These are phyloP conservation scores for Leptopilina syphax DNA, from an alignment of 2,888 invertebrate genomes.

Conservation along the genomic window DNA sequence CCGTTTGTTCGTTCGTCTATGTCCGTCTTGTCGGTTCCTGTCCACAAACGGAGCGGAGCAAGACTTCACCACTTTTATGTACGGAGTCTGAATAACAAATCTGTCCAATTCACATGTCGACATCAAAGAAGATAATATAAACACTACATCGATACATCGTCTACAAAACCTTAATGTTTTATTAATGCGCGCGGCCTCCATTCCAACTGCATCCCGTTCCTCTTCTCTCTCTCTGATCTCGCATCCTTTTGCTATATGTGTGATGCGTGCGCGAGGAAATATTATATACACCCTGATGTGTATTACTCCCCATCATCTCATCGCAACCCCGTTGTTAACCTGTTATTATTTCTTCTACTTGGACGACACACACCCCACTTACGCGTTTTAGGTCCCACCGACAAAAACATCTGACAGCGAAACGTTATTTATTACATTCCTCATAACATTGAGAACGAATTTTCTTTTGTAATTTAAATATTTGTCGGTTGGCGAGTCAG, in stretches of 20 bases:
- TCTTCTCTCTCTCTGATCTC: not conserved
- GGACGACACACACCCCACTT: slow-evolving; percentile 23
- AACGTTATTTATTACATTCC: slow-evolving; percentile 7
- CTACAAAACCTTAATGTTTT: slow-evolving; percentile 77
- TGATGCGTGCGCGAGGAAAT: slow-evolving; percentile 1
- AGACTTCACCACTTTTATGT: slow-evolving; percentile 76
- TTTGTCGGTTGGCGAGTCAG: not conserved
- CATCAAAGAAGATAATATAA: slow-evolving; percentile 78
- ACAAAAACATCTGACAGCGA: slow-evolving; percentile 1
- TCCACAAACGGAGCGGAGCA: slow-evolving; percentile 76
- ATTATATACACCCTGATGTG: slow-evolving; percentile 3
- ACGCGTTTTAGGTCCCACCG: not conserved
- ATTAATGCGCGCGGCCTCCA: slow-evolving; percentile 75
- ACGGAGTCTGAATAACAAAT: slow-evolving; percentile 77
- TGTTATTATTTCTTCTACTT: slow-evolving; percentile 24
- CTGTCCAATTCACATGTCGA: slow-evolving; percentile 78
- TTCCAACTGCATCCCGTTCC: slow-evolving; percentile 44
- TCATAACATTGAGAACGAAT: not conserved
- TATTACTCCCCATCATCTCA: slow-evolving; percentile 14
- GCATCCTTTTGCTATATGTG: not conserved
- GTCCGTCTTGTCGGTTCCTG: slow-evolving; percentile 64
- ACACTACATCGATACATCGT: slow-evolving; percentile 77
- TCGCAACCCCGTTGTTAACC: slow-evolving; percentile 20
- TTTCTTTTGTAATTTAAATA: slow-evolving; percentile 37
- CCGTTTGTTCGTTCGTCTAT: slow-evolving; percentile 64